These are phyloP conservation scores for Indri indri DNA, from an alignment of 2,113 vertebrate genomes.

Conservation along the genomic window DNA sequence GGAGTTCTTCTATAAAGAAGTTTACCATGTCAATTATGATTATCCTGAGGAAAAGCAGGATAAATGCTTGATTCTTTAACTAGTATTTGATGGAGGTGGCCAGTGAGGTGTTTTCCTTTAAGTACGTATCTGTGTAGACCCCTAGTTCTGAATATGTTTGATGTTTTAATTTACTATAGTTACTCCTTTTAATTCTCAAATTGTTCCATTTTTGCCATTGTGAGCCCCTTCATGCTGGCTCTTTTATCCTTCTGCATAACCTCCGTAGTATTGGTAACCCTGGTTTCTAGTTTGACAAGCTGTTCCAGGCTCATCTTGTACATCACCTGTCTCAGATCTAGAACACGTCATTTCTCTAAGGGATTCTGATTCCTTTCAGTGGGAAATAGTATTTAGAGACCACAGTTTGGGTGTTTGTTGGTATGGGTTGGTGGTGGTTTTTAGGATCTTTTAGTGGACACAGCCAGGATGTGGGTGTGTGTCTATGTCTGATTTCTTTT, in stretches of 20 bases:
- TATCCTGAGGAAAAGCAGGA: neutral
- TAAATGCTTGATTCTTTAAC: neutral
- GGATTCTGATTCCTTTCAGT: neutral
- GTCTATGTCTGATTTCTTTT: neutral
- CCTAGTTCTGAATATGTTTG: conserved; percentile 5
- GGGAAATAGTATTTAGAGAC: neutral
- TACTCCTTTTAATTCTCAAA: conserved; percentile 3
- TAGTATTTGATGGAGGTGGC: neutral
- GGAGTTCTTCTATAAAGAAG: neutral
- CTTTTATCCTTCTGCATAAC: neutral
- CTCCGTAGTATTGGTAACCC: neutral
- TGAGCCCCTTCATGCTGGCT: neutral
- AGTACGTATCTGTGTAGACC: neutral
- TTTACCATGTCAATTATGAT: neutral
- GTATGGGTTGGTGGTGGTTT: neutral
- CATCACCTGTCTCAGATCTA: neutral
- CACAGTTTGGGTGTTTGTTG: neutral
- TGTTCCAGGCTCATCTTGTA: neutral
- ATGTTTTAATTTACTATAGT: neutral
- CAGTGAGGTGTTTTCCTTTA: neutral
- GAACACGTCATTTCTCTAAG: neutral
- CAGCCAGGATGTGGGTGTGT: neutral
- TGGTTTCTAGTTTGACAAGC: neutral
- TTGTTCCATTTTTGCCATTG: neutral
- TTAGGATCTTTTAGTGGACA: neutral